Conservation (phyloP, 2,888 invertebrate species). For the Drosophila nr. perissopoda region DNA sequence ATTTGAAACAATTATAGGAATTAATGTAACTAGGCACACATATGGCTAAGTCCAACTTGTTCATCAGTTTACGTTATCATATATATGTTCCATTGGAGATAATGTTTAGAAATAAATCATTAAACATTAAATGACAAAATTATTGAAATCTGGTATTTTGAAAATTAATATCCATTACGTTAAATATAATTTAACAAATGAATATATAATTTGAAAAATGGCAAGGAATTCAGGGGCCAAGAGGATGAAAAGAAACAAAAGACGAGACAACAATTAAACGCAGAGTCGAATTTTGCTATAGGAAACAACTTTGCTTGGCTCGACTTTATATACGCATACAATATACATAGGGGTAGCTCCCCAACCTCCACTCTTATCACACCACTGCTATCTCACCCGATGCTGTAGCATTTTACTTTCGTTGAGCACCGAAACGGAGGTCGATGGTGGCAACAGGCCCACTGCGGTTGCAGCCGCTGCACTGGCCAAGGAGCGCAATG, state of each 20-base stretch:
- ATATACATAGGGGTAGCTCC: not conserved
- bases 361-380: not conserved
- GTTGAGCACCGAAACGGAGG: slow-evolving; percentile 79
- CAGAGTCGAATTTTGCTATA: not conserved
- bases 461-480: slow-evolving; percentile 67
- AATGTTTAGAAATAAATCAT: not conserved
- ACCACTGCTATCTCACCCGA: slow-evolving; percentile 90
- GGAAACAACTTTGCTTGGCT: not conserved
- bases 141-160: not conserved
- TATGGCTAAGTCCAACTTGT: not conserved
- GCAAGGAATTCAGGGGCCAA: not conserved
- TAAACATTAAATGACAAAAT: not conserved
- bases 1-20: not conserved
- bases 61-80: not conserved
- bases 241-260: not conserved
- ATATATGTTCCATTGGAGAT: not conserved
- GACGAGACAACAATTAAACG: not conserved
- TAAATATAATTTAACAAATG: not conserved
- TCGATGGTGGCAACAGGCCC: slow-evolving; percentile 69
- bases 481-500: slow-evolving; percentile 64
- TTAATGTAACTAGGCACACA: not conserved
- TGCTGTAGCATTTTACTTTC: slow-evolving; percentile 91
- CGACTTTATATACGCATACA: not conserved
- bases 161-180: not conserved
- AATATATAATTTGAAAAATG: not conserved